These are phyloP conservation scores for Mycalesis mineus DNA, from an alignment of 2,888 invertebrate species.

Conservation along the genomic window DNA sequence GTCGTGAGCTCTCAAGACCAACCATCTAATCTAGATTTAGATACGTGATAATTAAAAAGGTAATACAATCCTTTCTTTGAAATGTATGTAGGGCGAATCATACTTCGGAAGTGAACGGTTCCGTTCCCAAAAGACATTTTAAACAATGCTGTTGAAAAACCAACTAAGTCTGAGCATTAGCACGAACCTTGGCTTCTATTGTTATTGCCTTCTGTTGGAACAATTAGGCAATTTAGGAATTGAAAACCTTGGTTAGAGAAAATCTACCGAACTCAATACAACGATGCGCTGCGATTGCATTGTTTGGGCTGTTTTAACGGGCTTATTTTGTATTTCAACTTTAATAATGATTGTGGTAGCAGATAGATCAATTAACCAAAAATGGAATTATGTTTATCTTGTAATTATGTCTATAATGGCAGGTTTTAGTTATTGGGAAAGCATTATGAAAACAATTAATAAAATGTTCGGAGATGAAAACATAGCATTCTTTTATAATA, in stretches of 20 bases:
- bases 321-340: not conserved
- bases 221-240: conserved; percentile 62
- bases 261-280: conserved; percentile 22
- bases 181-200: conserved; percentile 56
- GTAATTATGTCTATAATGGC: too few relatives aligned
- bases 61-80: not conserved
- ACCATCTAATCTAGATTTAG: too few relatives aligned
- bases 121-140: conserved; percentile 44
- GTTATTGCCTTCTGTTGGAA: conserved; percentile 56
- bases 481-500: too few relatives aligned
- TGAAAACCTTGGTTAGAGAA: conserved; percentile 52
- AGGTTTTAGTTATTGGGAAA: too few relatives aligned
- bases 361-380: too few relatives aligned
- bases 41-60: too few relatives aligned
- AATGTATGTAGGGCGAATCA: conserved; percentile 20
- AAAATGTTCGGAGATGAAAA: too few relatives aligned
- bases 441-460: too few relatives aligned
- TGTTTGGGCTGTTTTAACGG: conserved; percentile 10
- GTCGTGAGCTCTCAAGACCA: too few relatives aligned
- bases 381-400: too few relatives aligned
- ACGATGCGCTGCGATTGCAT: conserved; percentile 2
- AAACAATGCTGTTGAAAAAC: conserved; percentile 56
- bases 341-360: not conserved
- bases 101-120: conserved; percentile 60
- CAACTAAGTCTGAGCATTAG: conserved; percentile 49